Evolutionary conservation across 2,888 invertebrate species (phyloP), one percentile per base, ranked within the genome.

Genomic region (Frankliniella fusca): DNA sequence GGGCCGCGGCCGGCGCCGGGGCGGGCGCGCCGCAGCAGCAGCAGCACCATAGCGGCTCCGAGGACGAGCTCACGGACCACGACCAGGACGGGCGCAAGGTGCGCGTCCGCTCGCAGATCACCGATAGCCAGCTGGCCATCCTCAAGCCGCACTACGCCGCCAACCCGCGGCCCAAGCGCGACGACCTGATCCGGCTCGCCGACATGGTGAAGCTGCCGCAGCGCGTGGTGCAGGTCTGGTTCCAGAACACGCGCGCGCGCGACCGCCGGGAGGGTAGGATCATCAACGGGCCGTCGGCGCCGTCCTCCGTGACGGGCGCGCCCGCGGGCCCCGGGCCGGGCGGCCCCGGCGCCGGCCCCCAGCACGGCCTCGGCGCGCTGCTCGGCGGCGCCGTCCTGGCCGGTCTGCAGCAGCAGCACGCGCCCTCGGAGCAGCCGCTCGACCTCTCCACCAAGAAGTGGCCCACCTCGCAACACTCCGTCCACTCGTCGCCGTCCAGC

Each of bases 101-200:
- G 20, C 92, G 98, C 85, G 97, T 97, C 1, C 92, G 99, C 83
- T 98, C 98, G 11, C 93, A 97, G 84, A 94, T 99, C 84, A 96
- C 95, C 80, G 98, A 98, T 86, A 97, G 97, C 87, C 98, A 99
- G 88, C 93, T 98, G 86, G 92, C 93, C 80, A 92, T 97, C 82
- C 90, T 99, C 82, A 96, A 96, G 87, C 93, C 95, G 84, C 95
- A 97, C 87, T 99, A 98, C 88, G 91, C 94, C 81, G 88, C 93
- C 28, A 98, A 99, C 89, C 94, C 97, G 12, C 92, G 97, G 83
- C 99, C 99, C 2, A 96, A 96, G 87, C 94, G 97, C 81, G 97
- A 97, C 85, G 98, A 98, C 87, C 93, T 99, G 85, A 93, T 94
- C 81, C 92, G 94, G 87, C 96, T 99, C 85, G 97, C 97, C 3